These are phyloP conservation scores for Antennarius striatus DNA, from an alignment of 2,113 vertebrate genomes.

Conservation along the genomic window DNA sequence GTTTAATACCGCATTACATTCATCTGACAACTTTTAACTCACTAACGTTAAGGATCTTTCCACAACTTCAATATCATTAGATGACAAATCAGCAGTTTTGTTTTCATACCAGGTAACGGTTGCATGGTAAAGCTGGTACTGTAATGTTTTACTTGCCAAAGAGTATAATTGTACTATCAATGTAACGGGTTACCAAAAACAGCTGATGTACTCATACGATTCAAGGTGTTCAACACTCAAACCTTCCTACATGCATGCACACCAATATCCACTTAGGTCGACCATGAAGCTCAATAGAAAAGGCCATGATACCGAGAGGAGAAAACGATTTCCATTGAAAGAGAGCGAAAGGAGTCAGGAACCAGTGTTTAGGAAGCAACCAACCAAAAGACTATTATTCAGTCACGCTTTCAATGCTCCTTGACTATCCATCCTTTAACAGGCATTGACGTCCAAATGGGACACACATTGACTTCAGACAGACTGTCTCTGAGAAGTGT, in stretches of 20 bases:
- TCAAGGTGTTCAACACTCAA: constrained; percentile 9
- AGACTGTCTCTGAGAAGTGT: constrained; percentile 52
- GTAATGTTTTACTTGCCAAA: too few species aligned
- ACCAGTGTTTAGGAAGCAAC: constrained; percentile 48
- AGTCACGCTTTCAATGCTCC: constrained; percentile 45
- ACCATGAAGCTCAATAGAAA: constrained; percentile 12
- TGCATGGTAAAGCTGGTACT: too few species aligned
- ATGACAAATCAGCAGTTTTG: too few species aligned
- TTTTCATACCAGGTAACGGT: too few species aligned
- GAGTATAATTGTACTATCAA: too few species aligned
- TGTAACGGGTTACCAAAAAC: too few species aligned
- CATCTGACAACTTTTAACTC: too few species aligned
- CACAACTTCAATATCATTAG: too few species aligned
- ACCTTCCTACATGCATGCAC: background rate
- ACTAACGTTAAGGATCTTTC: too few species aligned
- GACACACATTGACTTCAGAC: constrained; percentile 66
- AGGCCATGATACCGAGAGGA: background rate
- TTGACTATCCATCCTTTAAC: constrained; percentile 57
- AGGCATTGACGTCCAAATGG: constrained; percentile 68
- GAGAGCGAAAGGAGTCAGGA: constrained; percentile 9
- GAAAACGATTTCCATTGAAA: constrained; percentile 12
- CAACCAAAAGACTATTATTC: constrained; percentile 46
- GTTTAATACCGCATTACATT: too few species aligned
- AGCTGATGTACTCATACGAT: background rate
- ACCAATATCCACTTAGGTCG: constrained; percentile 3